Evolutionary conservation across 1,140 invertebrate genomes (phyloP), one percentile per base, ranked within the genome.

Genomic region (Lucilia cuprina): DNA sequence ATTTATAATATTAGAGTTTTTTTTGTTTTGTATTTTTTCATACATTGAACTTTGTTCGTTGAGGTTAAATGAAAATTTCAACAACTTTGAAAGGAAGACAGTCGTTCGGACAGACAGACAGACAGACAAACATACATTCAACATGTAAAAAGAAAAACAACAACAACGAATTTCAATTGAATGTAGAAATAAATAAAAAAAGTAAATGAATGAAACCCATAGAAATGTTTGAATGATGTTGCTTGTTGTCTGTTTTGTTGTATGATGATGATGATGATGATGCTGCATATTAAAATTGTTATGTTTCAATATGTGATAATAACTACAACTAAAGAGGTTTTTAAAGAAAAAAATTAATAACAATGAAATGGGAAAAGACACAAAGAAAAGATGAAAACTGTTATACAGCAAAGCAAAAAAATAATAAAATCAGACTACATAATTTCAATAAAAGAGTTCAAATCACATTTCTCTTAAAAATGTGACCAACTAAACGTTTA

Each of bases 221-320:
- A 70, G 65, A 70, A 70, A 70, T 70, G 65, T 70, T 70, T 70
- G 65, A 70, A 70, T 70, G 65, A 70, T 70, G 55, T 60, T 60
- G 25, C 25, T 30, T 30, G 25, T 30, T 30, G 25, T 30, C 25
- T 60, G n/a, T 60, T 17, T 14, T 60, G n/a, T 60, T 60, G 55
- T n/a, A 30, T 30, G 25, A 30, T 60, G 65, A 7, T 70, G 65
- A 7, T 70, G 0, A 70, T 70, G 65, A 70, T 70, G 65, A 70
- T 70, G 65, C n/a, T 70, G 21, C n/a, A 70, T 70, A 12, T 70
- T 21, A 12, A 70, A 21, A 21, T 70, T 70, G 65, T 70, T 70
- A 21, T 70, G 65, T 70, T 70, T 55, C 50, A 55, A 55, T 55
- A 55, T 55, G 50, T 55, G 50, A n/a, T 55, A 55, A 55, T 55